phyloP scores from a whole-genome alignment of 1,140 invertebrate species.

The Branchinecta lynchi region DNA sequence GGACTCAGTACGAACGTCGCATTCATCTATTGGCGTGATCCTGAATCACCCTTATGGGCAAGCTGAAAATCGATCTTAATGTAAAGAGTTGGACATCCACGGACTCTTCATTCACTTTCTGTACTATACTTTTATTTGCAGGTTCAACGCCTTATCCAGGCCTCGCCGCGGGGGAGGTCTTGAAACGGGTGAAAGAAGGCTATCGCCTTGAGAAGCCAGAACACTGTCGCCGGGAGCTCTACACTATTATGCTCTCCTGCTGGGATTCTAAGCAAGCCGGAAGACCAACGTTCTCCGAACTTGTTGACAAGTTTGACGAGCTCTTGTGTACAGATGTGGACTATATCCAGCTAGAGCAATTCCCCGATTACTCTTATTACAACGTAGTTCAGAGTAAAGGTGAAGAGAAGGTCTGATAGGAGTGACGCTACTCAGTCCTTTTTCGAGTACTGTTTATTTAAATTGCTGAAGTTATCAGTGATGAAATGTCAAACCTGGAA shows the following conservation, averaged over 20 bases:
- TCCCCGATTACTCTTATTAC: constrained; percentile 86
- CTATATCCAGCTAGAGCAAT: constrained; percentile 78
- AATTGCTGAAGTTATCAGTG: too few species aligned
- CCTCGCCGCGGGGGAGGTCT: constrained; percentile 62
- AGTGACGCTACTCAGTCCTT: too few species aligned
- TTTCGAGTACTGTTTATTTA: too few species aligned
- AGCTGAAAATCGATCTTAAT: too few species aligned
- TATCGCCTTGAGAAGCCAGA: constrained; percentile 72
- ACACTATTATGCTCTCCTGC: constrained; percentile 87
- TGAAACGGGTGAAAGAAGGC: constrained; percentile 59
- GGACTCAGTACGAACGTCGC: too few species aligned
- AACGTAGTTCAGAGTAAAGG: constrained; percentile 46
- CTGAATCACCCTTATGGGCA: too few species aligned
- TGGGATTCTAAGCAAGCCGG: constrained; percentile 66
- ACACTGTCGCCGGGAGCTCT: constrained; percentile 69
- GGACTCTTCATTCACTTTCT: too few species aligned
- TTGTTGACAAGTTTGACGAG: constrained; percentile 58
- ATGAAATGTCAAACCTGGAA: too few species aligned
- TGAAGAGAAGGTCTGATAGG: constrained; percentile 25
- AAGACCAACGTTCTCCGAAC: constrained; percentile 59
- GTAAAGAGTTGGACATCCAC: too few species aligned
- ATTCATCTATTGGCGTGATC: too few species aligned
- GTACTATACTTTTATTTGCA: constrained; percentile 14
- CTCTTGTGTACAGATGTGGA: constrained; percentile 72
- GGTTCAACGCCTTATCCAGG: constrained; percentile 81